phyloP scores from a whole-genome alignment of 2,797 vertebrate genomes.

The Mormyrops boulengeri region DNA sequence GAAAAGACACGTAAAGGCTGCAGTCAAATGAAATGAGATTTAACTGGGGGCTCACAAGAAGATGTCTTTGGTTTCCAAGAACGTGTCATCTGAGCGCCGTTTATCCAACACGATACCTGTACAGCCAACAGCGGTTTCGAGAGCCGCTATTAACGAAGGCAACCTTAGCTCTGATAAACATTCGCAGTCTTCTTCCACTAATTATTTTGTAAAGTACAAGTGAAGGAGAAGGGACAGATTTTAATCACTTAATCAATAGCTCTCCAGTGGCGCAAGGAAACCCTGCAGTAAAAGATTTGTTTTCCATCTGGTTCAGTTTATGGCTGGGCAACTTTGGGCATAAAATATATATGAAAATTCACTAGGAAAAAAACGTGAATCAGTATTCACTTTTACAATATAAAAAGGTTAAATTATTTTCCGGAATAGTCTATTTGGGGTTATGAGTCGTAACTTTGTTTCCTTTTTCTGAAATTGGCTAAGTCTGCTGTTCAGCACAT shows the following conservation, averaged over 20 bases:
- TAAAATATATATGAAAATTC: background rate
- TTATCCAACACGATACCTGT: background rate
- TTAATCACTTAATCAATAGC: background rate
- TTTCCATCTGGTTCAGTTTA: background rate
- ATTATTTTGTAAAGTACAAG: conserved; percentile 7
- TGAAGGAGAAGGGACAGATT: background rate
- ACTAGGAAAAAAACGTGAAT: background rate
- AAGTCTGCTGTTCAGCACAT: background rate
- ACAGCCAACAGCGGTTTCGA: background rate
- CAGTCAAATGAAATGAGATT: background rate
- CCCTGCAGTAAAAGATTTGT: background rate
- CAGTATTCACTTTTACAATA: background rate
- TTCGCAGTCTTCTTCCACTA: background rate
- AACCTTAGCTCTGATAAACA: background rate
- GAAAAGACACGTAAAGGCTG: conserved; percentile 4
- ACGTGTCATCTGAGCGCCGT: background rate
- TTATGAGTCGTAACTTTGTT: background rate
- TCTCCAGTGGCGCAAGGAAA: background rate
- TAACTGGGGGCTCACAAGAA: background rate
- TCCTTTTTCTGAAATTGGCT: background rate
- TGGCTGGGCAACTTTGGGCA: background rate
- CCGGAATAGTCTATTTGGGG: background rate
- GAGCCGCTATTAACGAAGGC: background rate
- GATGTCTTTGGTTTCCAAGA: background rate
- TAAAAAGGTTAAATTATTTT: background rate